Conservation (phyloP, 2,113 vertebrate species). For the Etheostoma spectabile region DNA sequence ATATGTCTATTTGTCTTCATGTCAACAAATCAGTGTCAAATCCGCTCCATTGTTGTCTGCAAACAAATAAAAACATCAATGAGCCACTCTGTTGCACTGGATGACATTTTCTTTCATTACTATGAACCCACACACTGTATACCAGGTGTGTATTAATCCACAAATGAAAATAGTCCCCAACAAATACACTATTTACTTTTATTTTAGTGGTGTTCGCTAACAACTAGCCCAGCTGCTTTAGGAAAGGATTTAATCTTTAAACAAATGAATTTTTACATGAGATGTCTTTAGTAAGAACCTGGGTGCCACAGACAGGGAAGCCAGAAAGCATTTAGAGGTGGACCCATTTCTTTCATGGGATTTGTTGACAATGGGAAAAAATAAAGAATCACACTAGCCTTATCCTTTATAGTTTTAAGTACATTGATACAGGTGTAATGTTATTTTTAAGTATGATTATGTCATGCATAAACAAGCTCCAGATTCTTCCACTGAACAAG, state of each 20-base stretch:
- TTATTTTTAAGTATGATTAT: neutral
- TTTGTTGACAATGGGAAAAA: neutral
- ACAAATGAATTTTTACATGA: neutral
- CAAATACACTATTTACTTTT: neutral
- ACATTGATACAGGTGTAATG: neutral
- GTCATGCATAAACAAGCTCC: neutral
- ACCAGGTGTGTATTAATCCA: neutral
- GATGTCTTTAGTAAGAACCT: neutral
- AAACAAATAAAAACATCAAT: neutral
- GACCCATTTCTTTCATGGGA: neutral
- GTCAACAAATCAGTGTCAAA: neutral
- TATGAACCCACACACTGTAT: neutral
- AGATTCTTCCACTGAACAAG: constrained; percentile 12
- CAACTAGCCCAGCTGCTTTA: neutral
- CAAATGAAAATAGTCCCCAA: neutral
- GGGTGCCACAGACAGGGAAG: neutral
- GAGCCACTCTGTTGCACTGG: neutral
- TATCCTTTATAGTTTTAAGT: neutral
- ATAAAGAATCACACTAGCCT: neutral
- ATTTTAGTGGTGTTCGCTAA: neutral
- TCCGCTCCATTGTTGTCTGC: neutral
- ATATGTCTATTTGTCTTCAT: neutral
- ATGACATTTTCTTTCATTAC: neutral
- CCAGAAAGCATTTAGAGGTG: neutral
- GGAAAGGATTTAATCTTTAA: neutral